Evolutionary conservation across 1,140 invertebrate genomes (phyloP).

Genomic region (Bombus sylvicola): DNA sequence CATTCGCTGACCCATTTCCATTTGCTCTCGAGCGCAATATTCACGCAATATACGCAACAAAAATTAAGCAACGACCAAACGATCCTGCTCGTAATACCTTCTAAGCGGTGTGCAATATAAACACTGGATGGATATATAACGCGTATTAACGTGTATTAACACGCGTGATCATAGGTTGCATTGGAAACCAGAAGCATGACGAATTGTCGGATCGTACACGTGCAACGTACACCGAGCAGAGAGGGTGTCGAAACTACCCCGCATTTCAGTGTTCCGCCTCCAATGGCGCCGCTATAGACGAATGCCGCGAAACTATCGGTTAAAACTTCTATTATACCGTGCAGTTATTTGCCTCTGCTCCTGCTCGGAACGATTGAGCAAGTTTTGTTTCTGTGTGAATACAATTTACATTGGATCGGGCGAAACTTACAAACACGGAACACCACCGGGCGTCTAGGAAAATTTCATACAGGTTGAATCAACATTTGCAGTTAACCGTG

Average conservation of each 20-base stretch:
- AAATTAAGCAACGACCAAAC: too few relatives aligned
- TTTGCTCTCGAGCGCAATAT: background rate
- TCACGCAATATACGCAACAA: too few relatives aligned
- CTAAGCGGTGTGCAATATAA: constrained; percentile 63
- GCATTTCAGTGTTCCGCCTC: constrained; percentile 11
- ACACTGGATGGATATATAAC: constrained; percentile 61
- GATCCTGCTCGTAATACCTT: constrained; percentile 18
- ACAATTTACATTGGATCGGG: background rate
- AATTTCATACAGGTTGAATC: background rate
- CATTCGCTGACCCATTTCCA: background rate
- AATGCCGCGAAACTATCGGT: constrained; percentile 1
- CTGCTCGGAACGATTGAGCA: background rate
- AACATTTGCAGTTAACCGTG: background rate
- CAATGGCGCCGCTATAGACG: constrained; percentile 43
- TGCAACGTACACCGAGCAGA: constrained; percentile 15
- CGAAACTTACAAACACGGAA: background rate
- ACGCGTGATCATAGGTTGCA: constrained; percentile 50
- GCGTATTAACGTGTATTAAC: constrained; percentile 64
- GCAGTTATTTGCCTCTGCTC: background rate
- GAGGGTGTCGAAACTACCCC: constrained; percentile 27
- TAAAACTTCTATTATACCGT: background rate
- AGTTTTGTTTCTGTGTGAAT: background rate
- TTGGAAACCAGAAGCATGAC: constrained; percentile 63
- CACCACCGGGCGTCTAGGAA: too few relatives aligned
- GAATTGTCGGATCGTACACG: constrained; percentile 55